Base-by-base conservation (phyloP, 2,797 vertebrate species). In the Chromis chromis region DNA sequence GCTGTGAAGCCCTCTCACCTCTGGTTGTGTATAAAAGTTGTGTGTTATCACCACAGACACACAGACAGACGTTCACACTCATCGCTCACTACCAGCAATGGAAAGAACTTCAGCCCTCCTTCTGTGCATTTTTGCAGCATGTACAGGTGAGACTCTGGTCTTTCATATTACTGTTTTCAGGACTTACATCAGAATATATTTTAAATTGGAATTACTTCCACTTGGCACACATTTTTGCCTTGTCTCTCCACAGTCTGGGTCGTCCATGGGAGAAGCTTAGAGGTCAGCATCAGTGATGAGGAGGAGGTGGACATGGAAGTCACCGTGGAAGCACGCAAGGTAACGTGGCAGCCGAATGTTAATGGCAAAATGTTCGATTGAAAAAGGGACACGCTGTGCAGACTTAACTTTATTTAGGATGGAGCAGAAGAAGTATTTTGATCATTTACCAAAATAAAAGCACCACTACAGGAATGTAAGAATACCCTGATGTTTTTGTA, bases 81-180 rank as follows among this genome's bases (percentile, higher is more conserved):
- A 36, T 21, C 0, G 8, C 21, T 59, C 55, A 27, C 4, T 50
- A n/a, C 2, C 62, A 70, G 12, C 52, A 2, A 91, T 91, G 90
- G 55, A 70, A 0, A 63, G 14, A 2, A 54, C 76, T 19, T 67
- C 82, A 4, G 14, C 84, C 54, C 44, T 91, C 33, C 54, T 90
- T 0, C 64, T 88, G 66, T 81, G 83, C 66, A 17, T 87, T 33
- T 65, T 91, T 67, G 62, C 76, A 39, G 42, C 74, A 13, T 87
- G 74, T 65, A 87, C 85, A 66, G 86, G 90, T 90, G 22, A 8
- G 67, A 2, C 27, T 62, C 13, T 25, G n/a, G 28, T 19, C 28
- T 49, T 54, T 9, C 11, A 17, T 6, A 16, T 1, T n/a, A 25
- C 49, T 16, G n/a, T 40, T 48, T 42, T 42, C 42, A 40, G 53